Conservation (phyloP, 2,888 invertebrate species). For the Scaeva pyrastri region DNA sequence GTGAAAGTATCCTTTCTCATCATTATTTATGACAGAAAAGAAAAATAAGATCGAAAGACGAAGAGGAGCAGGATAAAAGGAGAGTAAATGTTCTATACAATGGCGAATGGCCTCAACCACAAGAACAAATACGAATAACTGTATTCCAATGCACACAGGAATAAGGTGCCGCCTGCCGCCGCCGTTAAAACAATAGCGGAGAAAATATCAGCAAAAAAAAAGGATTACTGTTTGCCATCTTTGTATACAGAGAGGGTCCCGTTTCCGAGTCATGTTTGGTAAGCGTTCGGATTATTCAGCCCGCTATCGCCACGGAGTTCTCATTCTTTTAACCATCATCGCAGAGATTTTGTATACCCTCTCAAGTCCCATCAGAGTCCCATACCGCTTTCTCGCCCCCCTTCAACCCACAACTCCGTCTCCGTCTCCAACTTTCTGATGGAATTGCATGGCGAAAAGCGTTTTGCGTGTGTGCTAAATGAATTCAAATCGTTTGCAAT, state of each 20-base stretch:
- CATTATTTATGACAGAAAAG: constrained; percentile 64
- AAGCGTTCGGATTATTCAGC: constrained; percentile 61
- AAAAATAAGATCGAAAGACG: not conserved
- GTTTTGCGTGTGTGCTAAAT: constrained; percentile 76
- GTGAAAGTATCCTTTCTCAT: constrained; percentile 63
- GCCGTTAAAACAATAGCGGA: not conserved
- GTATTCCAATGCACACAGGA: not conserved
- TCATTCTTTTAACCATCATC: constrained; percentile 5
- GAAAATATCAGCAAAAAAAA: constrained; percentile 11
- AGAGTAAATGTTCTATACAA: constrained; percentile 12
- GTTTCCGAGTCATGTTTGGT: constrained; percentile 61
- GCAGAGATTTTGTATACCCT: constrained; percentile 25
- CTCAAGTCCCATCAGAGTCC: not conserved
- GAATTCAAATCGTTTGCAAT: constrained; percentile 80
- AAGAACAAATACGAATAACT: not conserved
- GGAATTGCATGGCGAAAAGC: constrained; percentile 68
- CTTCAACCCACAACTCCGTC: not conserved
- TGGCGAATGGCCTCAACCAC: not conserved
- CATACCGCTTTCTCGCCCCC: not conserved
- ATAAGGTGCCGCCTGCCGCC: not conserved
- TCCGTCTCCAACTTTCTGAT: not conserved
- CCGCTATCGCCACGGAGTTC: not conserved
- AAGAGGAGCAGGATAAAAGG: not conserved
- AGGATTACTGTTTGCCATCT: constrained; percentile 30
- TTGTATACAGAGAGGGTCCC: constrained; percentile 41